Conservation (phyloP, 2,888 invertebrate genomes). For the Erannis defoliaria region DNA sequence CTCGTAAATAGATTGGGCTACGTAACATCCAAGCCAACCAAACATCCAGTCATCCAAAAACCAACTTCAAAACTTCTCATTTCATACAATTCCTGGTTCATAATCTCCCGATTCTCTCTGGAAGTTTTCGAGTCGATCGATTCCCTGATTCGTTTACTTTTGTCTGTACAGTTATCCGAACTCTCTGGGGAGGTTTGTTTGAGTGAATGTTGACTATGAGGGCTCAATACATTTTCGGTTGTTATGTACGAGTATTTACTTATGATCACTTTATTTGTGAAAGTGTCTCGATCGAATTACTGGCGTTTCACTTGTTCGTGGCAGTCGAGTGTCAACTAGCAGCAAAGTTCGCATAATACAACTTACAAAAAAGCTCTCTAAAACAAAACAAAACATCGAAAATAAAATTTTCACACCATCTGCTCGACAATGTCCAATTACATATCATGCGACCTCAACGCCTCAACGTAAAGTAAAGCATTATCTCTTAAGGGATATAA, state of each 20-base stretch:
- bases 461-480: no score
- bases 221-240: conserved; percentile 15
- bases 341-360: no score
- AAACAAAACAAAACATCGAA: no score
- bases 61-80: not conserved
- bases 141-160: conserved; percentile 13
- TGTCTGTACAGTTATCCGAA: conserved; percentile 7
- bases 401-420: no score
- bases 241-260: conserved; percentile 20
- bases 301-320: no score
- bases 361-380: no score
- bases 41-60: not conserved
- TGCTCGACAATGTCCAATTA: no score
- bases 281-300: no score
- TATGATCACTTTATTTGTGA: conserved; percentile 1
- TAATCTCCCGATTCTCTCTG: not conserved
- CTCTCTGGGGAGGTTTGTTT: not conserved
- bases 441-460: no score
- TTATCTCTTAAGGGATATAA: no score
- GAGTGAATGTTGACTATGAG: conserved; percentile 3
- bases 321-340: no score
- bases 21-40: not conserved
- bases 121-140: conserved; percentile 9
- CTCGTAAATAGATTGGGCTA: no score
- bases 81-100: not conserved